Evolutionary conservation across 2,888 invertebrate species (phyloP), one percentile per base, ranked within the genome.

Genomic region (Erebia aethiops): DNA sequence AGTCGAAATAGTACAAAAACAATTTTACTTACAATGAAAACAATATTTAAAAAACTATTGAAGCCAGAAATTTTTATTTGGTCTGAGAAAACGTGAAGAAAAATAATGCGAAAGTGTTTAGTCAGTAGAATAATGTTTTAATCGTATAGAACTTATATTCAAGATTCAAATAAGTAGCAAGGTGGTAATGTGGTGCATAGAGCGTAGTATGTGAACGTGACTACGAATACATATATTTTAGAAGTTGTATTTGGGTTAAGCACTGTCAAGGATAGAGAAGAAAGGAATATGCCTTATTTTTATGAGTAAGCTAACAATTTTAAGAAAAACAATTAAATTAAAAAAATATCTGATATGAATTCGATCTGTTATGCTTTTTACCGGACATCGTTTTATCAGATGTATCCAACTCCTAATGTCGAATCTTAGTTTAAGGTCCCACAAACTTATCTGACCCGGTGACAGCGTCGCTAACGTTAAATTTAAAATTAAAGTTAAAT

Each of bases 111-210:
- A 61, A 43, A 61, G 43, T 43, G 18, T n/a, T 14, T 58, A 35
- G 35, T 13, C 26, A 43, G 43, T 43, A 41, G 16, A 43, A 41
- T 61, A 61, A 61, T 41, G 43, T 35, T 60, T 61, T 66, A 66
- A 70, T 65, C 66, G 16, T 35, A 41, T 71, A 67, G 67, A 69
- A 16, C 51, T 14, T 77, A 76, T 74, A 68, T 66, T 71, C 73
- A 69, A 69, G 49, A 63, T 56, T 74, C 67, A 62, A 58, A 83
- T 81, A 67, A 77, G 85, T 90, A 89, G 89, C 81, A 79, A 79
- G 81, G 83, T 82, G 82, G 87, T 88, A 87, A 87, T 87, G 84
- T 89, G 87, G 89, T 89, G 89, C 84, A 84, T 83, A 66, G 65
- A 21, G 14, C 62, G 46, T 83, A 84, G 83, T 70, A 75, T 70